Percentiles rank a stretch among this genome's conserved stretches.
These are phyloP conservation scores for Plutomurus gul DNA, from an alignment of 1,140 invertebrate genomes.

Conservation along the genomic window DNA sequence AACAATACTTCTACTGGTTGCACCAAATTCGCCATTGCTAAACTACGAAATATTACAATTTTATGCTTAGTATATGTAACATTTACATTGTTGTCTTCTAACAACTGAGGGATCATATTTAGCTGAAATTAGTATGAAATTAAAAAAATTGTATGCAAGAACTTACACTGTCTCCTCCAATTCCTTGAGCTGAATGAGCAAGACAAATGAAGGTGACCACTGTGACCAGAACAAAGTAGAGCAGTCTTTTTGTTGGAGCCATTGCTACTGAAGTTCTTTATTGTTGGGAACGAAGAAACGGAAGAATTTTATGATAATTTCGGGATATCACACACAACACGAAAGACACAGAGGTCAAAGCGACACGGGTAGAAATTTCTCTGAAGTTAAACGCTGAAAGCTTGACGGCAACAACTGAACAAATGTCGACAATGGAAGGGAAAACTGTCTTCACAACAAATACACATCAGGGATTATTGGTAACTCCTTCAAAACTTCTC, in stretches of 20 bases:
- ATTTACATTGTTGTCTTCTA: too few relatives aligned
- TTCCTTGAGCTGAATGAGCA: conserved; percentile 37
- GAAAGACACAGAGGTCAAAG: not conserved
- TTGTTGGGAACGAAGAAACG: not conserved
- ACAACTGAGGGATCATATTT: too few relatives aligned
- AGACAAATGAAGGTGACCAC: conserved; percentile 44
- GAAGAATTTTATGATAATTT: not conserved
- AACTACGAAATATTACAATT: too few relatives aligned
- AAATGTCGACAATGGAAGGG: too few relatives aligned
- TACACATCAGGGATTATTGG: too few relatives aligned
- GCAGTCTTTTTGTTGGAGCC: conserved; percentile 48
- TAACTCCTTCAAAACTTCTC: too few relatives aligned
- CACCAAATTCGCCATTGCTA: too few relatives aligned
- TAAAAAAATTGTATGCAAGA: not conserved
- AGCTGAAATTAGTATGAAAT: not conserved
- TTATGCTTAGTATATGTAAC: too few relatives aligned
- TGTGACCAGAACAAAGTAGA: conserved; percentile 46
- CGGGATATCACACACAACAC: conserved; percentile 4
- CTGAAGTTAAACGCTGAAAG: too few relatives aligned
- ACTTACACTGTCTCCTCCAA: conserved; percentile 43
- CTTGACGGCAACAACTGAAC: too few relatives aligned
- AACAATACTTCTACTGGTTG: too few relatives aligned
- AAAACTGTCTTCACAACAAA: too few relatives aligned
- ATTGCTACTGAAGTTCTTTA: conserved; percentile 21
- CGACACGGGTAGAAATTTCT: not conserved